Conservation (phyloP, 2,113 vertebrate genomes). For the Alaudala cheleensis region DNA sequence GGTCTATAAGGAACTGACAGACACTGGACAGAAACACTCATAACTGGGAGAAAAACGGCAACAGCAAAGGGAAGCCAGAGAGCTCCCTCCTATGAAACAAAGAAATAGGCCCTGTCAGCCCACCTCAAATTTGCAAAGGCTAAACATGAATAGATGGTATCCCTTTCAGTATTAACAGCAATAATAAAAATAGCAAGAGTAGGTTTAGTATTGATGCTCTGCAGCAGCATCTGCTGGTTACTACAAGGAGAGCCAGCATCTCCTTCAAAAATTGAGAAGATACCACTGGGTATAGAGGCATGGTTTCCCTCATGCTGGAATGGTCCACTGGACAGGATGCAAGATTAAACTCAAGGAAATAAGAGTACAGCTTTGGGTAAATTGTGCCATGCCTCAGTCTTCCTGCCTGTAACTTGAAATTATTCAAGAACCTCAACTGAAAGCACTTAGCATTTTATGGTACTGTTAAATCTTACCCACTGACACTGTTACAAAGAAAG, state of each 20-base stretch:
- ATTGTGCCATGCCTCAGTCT: not conserved
- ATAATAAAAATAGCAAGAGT: not conserved
- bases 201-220: not conserved
- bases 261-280: not conserved
- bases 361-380: not conserved
- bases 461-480: not conserved
- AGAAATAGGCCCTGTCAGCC: not conserved
- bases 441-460: not conserved
- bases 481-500: not conserved
- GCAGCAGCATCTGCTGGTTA: conserved; percentile 1
- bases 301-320: not conserved
- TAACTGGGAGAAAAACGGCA: conserved; percentile 29
- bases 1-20: conserved; percentile 63
- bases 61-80: not conserved
- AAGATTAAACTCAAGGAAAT: not conserved
- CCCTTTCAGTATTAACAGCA: not conserved
- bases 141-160: not conserved
- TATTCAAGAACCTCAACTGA: not conserved
- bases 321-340: not conserved
- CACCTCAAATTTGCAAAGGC: not conserved
- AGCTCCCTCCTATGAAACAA: not conserved
- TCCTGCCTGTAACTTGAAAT: not conserved
- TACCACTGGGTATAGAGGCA: not conserved
- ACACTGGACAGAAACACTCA: conserved; percentile 42
- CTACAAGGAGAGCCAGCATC: not conserved